Evolutionary conservation across 1,140 invertebrate species (phyloP), one percentile per base, ranked within the genome.

Genomic region (Fopius arisanus): DNA sequence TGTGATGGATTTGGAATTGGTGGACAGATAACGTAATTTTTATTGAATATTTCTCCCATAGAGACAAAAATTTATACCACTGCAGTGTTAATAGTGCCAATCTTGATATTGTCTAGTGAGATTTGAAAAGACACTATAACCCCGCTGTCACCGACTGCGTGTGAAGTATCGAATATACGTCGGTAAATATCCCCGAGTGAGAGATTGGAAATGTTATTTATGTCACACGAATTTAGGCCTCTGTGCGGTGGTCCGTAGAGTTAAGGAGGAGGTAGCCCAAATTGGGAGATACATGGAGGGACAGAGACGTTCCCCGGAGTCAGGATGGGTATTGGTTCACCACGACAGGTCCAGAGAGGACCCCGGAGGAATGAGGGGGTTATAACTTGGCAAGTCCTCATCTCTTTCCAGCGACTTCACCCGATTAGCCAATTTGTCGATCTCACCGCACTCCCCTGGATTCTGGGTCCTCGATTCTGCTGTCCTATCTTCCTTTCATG

Each of bases 371-470:
- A 14, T 26, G 9, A 48, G 43, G 43, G 54, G 19, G 19, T 59
- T 59, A 59, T 28, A 59, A 59, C 54, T 59, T 9, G 63, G 48
- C 59, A 40, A 65, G 72, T 37, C 75, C 69, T 67, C 74, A 37
- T 76, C 54, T 71, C 70, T 73, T 76, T 69, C 74, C 67, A 67
- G 21, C 62, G 74, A 76, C 74, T 76, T 76, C 67, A 76, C 74
- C 74, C 74, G 74, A 76, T 76, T 76, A 76, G 74, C 72, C 74
- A 76, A 76, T 76, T 76, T 76, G 74, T 76, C 75, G 75, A 69
- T 75, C 43, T 51, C 67, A 54, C 54, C 43, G 59, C 41, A 67
- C 54, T 54, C 41, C 68, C n/a, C 68, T 63, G 29, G 68, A 73
- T 68, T 72, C 59, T 26, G 4, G 62, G 51, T 29, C n/a, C 40